A percentile compares a stretch with the other conserved stretches of the same genome.
These are phyloP conservation scores for Spicauda simplicius DNA, from an alignment of 2,888 invertebrate species.

Conservation along the genomic window DNA sequence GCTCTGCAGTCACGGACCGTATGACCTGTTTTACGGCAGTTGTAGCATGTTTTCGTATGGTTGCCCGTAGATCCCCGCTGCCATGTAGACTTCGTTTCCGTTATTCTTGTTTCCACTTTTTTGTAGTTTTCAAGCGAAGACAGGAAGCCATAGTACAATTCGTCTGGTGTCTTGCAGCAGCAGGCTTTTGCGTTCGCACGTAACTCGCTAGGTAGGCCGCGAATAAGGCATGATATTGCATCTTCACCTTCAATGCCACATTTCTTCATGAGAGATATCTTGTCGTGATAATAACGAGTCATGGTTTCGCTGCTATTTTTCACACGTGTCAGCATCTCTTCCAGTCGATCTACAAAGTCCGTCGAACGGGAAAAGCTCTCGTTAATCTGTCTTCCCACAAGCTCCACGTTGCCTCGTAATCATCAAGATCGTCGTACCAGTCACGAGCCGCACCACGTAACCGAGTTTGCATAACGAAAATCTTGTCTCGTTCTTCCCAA, in stretches of 20 bases:
- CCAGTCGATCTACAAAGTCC: neutral
- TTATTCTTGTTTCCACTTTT: neutral
- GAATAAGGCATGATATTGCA: neutral
- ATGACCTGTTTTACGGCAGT: constrained; percentile 1
- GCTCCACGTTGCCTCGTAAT: no score
- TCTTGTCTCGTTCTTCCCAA: no score
- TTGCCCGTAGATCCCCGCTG: neutral
- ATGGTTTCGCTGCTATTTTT: neutral
- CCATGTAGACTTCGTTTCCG: neutral
- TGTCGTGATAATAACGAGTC: neutral
- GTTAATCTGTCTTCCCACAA: neutral
- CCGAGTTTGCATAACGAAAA: no score
- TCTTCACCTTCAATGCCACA: neutral
- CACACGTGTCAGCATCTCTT: neutral
- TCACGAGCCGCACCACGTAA: neutral
- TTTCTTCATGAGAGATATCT: neutral
- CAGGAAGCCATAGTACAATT: no score
- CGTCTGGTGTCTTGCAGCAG: neutral
- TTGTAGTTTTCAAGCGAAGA: neutral
- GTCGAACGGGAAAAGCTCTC: neutral
- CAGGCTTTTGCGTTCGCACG: constrained; percentile 2
- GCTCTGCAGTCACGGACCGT: neutral
- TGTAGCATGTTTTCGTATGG: neutral
- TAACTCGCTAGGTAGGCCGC: neutral
- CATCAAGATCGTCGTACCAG: no score